phyloP scores from a whole-genome alignment of 2,888 invertebrate genomes.

The Melipona beecheii region DNA sequence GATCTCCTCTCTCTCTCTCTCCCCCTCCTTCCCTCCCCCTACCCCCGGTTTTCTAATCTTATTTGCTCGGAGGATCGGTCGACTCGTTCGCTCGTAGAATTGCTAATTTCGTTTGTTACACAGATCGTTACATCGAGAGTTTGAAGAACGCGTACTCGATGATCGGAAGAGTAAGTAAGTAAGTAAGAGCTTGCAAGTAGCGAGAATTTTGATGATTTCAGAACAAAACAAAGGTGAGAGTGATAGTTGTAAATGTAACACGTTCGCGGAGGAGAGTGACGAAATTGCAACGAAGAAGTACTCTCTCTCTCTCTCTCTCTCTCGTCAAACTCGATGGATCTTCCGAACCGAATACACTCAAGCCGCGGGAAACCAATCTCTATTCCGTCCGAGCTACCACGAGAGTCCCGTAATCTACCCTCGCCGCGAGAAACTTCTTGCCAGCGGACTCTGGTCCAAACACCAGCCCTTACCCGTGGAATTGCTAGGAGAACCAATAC shows the following conservation, averaged over 20 bases:
- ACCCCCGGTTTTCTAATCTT: constrained; percentile 30
- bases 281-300: not conserved
- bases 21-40: not conserved
- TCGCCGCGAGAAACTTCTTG: not conserved
- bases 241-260: too few relatives aligned
- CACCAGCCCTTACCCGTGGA: constrained; percentile 35
- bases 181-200: too few relatives aligned
- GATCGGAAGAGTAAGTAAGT: too few relatives aligned
- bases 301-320: not conserved
- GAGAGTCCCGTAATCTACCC: not conserved
- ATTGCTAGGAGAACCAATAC: constrained; percentile 58
- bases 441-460: constrained; percentile 1
- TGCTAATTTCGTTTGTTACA: constrained; percentile 16
- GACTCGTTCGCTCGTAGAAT: constrained; percentile 21
- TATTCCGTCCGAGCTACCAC: not conserved
- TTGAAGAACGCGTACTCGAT: not conserved
- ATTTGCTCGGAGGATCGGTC: constrained; percentile 21
- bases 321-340: too few relatives aligned
- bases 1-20: not conserved
- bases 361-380: not conserved
- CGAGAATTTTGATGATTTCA: too few relatives aligned
- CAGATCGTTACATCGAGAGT: not conserved
- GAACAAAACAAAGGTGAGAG: too few relatives aligned
- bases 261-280: too few relatives aligned
- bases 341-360: not conserved